Conservation (phyloP, 2,888 invertebrate genomes). For the Bimastos eiseni region DNA sequence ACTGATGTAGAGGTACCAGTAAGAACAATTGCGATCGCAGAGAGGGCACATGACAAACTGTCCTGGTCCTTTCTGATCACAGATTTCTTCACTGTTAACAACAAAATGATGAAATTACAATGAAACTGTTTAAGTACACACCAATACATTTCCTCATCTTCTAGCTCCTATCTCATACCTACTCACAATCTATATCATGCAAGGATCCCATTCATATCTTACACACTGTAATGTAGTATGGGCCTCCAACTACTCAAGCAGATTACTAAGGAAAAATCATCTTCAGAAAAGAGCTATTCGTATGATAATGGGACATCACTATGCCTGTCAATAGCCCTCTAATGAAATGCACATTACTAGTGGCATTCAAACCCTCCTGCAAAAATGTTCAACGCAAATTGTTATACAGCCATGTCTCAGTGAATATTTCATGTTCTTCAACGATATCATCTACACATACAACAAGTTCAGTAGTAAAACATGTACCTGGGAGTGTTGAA, state of each 20-base stretch:
- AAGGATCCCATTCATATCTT: too few relatives aligned
- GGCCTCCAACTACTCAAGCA: too few relatives aligned
- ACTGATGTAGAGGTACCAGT: slow-evolving; percentile 79
- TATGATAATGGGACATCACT: too few relatives aligned
- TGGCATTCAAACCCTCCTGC: too few relatives aligned
- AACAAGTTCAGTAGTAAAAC: neutral
- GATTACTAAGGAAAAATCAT: too few relatives aligned
- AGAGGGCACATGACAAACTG: slow-evolving; percentile 86
- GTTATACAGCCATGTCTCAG: neutral
- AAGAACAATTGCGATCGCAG: slow-evolving; percentile 87
- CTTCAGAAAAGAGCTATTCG: too few relatives aligned
- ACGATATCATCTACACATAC: neutral
- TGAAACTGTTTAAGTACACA: neutral
- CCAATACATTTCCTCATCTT: too few relatives aligned
- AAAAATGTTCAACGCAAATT: neutral
- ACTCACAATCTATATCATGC: too few relatives aligned
- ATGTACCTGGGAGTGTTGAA: slow-evolving; percentile 51
- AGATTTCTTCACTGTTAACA: slow-evolving; percentile 42
- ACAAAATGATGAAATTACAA: neutral
- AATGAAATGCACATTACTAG: neutral
- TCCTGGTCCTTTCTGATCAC: slow-evolving; percentile 68
- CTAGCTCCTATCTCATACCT: too few relatives aligned
- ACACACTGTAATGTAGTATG: too few relatives aligned
- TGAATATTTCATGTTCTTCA: neutral
- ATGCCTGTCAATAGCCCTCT: neutral